Conservation (phyloP, 2,888 invertebrate species). For the Apamea anceps region DNA sequence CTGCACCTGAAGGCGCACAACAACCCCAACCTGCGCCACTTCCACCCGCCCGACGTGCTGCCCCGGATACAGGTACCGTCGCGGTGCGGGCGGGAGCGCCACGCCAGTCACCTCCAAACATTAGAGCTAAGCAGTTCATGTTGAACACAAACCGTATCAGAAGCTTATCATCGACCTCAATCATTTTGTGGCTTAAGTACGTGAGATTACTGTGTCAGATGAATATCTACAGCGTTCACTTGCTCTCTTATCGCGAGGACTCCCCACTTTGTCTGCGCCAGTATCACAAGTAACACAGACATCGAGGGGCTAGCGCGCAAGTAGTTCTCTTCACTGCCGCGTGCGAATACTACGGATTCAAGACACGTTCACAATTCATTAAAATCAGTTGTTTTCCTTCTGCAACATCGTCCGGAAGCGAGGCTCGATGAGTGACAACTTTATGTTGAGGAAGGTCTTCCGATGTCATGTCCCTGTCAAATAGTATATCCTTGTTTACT, state of each 20-base stretch:
- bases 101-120: background rate
- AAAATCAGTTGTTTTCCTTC: conserved; percentile 35
- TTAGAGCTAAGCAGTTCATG: background rate
- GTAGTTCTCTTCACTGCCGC: background rate
- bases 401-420: conserved; percentile 21
- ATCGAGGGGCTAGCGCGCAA: too few relatives aligned
- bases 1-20: conserved; percentile 97
- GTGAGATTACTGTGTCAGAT: background rate
- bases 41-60: conserved; percentile 96
- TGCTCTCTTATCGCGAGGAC: background rate
- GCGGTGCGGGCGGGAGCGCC: background rate
- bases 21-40: conserved; percentile 96
- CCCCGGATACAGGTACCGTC: conserved; percentile 93
- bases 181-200: background rate
- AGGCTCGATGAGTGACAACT: conserved; percentile 11
- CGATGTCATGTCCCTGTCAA: background rate
- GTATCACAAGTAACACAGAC: background rate
- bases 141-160: background rate
- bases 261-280: background rate
- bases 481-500: background rate
- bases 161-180: conserved; percentile 12
- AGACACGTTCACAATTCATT: conserved; percentile 32
- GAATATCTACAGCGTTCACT: too few relatives aligned
- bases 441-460: conserved; percentile 18
- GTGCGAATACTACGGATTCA: conserved; percentile 13